A percentile compares a stretch with the other conserved stretches of the same genome.
Evolutionary conservation across 1,140 invertebrate genomes (phyloP).

Genomic region (Platorchestia sp.): DNA sequence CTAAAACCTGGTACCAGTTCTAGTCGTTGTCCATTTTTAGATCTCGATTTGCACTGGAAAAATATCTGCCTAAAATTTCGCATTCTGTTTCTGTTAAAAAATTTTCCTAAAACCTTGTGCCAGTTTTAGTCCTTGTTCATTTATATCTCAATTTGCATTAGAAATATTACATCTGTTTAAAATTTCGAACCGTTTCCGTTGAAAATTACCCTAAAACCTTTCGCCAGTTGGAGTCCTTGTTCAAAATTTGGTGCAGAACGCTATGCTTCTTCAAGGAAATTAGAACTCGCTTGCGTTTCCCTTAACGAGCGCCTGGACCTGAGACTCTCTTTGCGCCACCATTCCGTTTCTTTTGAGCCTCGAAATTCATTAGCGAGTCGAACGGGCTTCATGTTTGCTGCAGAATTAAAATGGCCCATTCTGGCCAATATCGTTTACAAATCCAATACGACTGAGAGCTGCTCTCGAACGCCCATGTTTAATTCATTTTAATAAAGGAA

Average conservation of each 20-base stretch:
- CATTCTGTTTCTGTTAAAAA: too few species aligned
- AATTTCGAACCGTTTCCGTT: background rate
- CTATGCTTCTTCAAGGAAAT: background rate
- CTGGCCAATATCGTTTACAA: background rate
- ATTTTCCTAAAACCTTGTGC: too few species aligned
- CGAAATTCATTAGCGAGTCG: background rate
- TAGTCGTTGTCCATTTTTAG: too few species aligned
- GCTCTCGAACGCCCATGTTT: slow-evolving; percentile 5
- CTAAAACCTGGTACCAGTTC: too few species aligned
- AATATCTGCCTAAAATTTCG: too few species aligned
- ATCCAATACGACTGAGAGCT: background rate
- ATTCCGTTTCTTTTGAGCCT: background rate
- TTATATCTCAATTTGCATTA: background rate
- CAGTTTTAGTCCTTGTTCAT: too few species aligned
- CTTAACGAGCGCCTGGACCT: background rate
- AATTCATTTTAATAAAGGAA: slow-evolving; percentile 3
- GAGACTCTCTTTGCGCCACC: background rate
- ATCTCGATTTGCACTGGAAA: too few species aligned
- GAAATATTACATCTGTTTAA: background rate
- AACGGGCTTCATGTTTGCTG: background rate
- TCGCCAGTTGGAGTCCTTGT: background rate
- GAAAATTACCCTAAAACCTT: background rate
- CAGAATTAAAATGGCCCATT: background rate
- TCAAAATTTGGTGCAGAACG: background rate
- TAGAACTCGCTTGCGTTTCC: background rate